These are phyloP conservation scores for Eupeodes luniger DNA, from an alignment of 2,888 invertebrate species.

Conservation along the genomic window DNA sequence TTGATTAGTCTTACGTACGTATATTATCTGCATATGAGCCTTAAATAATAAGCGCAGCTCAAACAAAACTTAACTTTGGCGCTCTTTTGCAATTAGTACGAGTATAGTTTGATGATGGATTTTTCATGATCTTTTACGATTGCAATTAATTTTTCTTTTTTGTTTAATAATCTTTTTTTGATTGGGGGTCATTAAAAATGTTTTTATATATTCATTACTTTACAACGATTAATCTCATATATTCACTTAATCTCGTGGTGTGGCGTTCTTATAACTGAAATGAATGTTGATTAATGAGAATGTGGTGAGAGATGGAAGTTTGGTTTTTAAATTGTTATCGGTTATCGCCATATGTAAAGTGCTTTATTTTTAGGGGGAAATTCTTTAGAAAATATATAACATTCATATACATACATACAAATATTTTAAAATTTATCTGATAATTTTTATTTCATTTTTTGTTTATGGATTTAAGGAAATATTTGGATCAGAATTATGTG, in stretches of 20 bases:
- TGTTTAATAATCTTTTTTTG: conserved; percentile 59
- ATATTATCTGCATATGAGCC: too few species aligned
- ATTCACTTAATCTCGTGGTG: conserved; percentile 25
- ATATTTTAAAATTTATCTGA: conserved; percentile 6
- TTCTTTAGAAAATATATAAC: background rate
- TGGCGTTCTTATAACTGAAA: conserved; percentile 31
- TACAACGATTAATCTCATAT: conserved; percentile 41
- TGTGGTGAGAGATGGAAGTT: conserved; percentile 26
- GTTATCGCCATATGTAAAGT: conserved; percentile 34
- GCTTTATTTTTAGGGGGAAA: conserved; percentile 21
- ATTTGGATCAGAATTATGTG: background rate
- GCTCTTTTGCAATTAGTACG: conserved; percentile 45
- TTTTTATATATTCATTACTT: conserved; percentile 35
- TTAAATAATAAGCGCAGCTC: background rate
- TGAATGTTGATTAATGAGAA: conserved; percentile 54
- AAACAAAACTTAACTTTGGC: conserved; percentile 30
- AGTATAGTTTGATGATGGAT: conserved; percentile 69
- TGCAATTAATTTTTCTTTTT: conserved; percentile 42
- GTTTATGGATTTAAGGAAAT: background rate
- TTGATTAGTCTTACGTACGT: background rate
- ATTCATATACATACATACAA: too few species aligned
- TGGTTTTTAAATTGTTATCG: conserved; percentile 32
- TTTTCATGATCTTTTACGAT: conserved; percentile 68
- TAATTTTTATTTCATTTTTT: background rate
- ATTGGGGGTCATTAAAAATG: conserved; percentile 56